These are phyloP conservation scores for Hapalemur alaotrensis DNA, from an alignment of 2,797 vertebrate genomes.

Conservation along the genomic window DNA sequence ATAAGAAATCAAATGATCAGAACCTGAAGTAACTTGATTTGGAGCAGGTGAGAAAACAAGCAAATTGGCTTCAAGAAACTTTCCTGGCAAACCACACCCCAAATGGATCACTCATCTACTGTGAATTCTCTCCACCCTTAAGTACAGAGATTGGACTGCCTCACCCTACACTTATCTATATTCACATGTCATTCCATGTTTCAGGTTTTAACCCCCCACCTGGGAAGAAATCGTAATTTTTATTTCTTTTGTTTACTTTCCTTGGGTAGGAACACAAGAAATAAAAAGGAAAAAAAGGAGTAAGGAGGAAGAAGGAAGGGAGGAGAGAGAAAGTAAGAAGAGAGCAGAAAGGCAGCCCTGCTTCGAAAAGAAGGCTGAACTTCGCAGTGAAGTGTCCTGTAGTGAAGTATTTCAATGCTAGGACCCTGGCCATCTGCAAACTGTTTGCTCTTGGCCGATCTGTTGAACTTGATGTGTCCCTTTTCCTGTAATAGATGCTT, in stretches of 20 bases:
- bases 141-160: neutral
- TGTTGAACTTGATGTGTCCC: neutral
- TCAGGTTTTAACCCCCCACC: neutral
- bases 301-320: neutral
- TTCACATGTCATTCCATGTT: neutral
- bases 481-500: neutral
- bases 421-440: neutral
- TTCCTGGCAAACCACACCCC: neutral
- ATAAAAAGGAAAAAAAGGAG: neutral
- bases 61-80: neutral
- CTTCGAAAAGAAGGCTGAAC: neutral
- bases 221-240: neutral
- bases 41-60: neutral
- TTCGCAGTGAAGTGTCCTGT: neutral
- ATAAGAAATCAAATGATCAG: neutral
- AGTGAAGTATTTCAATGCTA: neutral
- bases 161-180: neutral
- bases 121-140: neutral
- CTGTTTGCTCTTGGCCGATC: neutral
- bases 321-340: neutral
- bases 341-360: neutral
- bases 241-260: neutral
- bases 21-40: neutral
- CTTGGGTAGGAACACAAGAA: slow-evolving; percentile 17
- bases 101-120: neutral